phyloP scores from a whole-genome alignment of 2,797 vertebrate genomes.

The Crossoptilon crossoptilon region DNA sequence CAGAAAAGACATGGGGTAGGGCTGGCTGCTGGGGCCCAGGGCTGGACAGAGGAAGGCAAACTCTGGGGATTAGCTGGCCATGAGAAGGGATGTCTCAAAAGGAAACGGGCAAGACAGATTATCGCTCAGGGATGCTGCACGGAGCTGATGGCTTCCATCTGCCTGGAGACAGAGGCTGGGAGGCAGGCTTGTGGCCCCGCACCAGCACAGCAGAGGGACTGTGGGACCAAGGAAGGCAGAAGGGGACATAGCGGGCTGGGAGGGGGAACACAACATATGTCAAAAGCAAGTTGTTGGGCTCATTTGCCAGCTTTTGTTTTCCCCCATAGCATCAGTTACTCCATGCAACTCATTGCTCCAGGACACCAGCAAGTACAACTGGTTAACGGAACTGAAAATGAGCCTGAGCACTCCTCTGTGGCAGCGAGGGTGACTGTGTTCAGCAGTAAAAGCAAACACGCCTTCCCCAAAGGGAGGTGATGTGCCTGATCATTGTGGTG shows the following conservation, averaged over 20 bases:
- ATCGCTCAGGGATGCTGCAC: background rate
- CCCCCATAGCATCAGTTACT: background rate
- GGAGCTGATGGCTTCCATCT: conserved; percentile 70
- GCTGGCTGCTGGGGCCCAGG: background rate
- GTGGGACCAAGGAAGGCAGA: background rate
- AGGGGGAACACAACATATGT: background rate
- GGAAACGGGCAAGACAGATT: conserved; percentile 36
- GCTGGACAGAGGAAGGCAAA: background rate
- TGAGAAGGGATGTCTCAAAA: conserved; percentile 41
- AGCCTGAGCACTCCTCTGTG: background rate
- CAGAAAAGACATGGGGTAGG: background rate
- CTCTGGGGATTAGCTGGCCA: conserved; percentile 24
- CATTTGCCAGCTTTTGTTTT: background rate
- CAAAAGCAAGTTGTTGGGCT: background rate
- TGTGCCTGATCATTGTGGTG: background rate
- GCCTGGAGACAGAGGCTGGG: conserved; percentile 18
- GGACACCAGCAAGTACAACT: background rate
- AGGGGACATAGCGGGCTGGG: background rate
- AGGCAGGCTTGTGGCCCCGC: background rate
- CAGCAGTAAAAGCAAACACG: background rate
- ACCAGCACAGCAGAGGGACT: conserved; percentile 29
- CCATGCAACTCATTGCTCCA: background rate
- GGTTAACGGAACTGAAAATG: background rate
- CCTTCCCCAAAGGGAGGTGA: background rate
- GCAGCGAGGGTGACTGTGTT: background rate